Percentiles rank a stretch among this genome's conserved stretches.
phyloP scores from a whole-genome alignment of 2,113 vertebrate genomes.

The Ahaetulla prasina region DNA sequence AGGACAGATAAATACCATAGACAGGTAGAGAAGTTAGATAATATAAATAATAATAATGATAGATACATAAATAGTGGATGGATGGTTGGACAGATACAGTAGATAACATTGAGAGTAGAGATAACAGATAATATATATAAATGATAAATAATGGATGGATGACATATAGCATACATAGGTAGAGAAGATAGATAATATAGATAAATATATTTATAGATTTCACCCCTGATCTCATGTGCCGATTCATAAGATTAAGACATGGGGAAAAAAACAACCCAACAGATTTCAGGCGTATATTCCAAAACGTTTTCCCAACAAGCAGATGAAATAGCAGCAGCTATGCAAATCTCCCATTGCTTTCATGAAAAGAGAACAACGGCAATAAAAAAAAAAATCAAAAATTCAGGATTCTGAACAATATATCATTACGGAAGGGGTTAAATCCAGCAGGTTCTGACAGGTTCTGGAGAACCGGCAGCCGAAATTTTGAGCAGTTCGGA shows the following conservation, averaged over 20 bases:
- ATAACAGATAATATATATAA: neutral
- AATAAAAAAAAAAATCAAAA: neutral
- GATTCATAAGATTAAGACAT: neutral
- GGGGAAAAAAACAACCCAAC: neutral
- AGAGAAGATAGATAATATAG: neutral
- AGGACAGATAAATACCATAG: too few species aligned
- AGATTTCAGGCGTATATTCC: neutral
- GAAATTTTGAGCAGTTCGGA: too few species aligned
- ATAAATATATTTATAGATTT: neutral
- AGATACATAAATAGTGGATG: neutral
- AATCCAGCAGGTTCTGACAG: too few species aligned
- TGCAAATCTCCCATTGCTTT: neutral
- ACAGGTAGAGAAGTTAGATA: neutral
- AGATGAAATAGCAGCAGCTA: neutral
- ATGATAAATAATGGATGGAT: neutral
- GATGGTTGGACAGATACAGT: neutral
- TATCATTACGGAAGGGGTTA: too few species aligned
- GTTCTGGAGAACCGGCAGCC: too few species aligned
- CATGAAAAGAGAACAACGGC: neutral
- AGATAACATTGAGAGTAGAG: too few species aligned
- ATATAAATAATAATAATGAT: neutral
- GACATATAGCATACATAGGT: too few species aligned
- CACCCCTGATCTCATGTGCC: neutral
- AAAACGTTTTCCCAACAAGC: neutral
- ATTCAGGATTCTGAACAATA: neutral